These are phyloP conservation scores for Otus scops DNA, from an alignment of 2,797 vertebrate genomes.

Conservation along the genomic window DNA sequence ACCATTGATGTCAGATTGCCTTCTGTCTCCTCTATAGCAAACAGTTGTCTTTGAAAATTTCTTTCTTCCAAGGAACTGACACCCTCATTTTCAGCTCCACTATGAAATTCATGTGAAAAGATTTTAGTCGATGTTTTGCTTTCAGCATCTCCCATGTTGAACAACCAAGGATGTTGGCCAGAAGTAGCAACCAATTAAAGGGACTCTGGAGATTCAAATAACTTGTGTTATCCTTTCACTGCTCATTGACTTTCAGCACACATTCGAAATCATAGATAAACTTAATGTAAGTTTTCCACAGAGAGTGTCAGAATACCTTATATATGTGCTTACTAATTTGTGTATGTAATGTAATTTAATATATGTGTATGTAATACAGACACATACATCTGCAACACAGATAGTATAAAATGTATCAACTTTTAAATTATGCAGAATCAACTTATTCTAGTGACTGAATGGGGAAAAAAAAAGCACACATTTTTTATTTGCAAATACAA, in stretches of 20 bases:
- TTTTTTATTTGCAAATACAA: neutral
- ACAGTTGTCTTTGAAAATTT: neutral
- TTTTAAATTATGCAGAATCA: neutral
- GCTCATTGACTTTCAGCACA: neutral
- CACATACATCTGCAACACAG: neutral
- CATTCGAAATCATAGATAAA: neutral
- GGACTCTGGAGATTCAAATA: neutral
- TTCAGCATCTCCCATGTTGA: neutral
- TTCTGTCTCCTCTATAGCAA: neutral
- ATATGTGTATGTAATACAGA: neutral
- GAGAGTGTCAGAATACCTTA: neutral
- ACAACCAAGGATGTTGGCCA: fast-evolving
- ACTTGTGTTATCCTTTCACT: neutral
- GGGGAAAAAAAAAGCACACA: neutral
- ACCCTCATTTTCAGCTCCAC: neutral
- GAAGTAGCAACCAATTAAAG: neutral
- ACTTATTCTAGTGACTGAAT: neutral
- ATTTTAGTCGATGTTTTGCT: neutral
- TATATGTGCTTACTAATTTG: neutral
- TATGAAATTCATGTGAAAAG: neutral
- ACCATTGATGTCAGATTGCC: neutral
- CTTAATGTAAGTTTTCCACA: neutral
- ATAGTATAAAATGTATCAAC: neutral
- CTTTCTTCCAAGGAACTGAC: neutral
- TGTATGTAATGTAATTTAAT: neutral